Evolutionary conservation across 2,888 invertebrate genomes (phyloP), one percentile per base, ranked within the genome.

Genomic region (Caenorhabditis panamensis): DNA sequence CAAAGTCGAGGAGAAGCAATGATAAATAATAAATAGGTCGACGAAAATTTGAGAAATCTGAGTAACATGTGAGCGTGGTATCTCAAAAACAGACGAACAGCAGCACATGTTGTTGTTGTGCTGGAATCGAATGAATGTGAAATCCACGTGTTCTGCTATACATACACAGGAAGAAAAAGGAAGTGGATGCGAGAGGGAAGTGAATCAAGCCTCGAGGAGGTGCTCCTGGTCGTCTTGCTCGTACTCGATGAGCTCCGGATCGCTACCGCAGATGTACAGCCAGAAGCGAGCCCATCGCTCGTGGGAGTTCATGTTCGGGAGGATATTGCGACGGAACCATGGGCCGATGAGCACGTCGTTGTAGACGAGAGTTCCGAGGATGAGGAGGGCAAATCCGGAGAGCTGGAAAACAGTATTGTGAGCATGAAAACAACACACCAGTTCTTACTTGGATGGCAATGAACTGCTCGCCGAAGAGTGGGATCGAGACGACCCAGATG

Each of bases 401-500:
- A 90, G 91, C 49, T 91, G 73, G 63, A 89, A 85, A 62, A n/a
- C 11, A 2, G 9, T 0, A 49, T 26, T 68, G 16, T 24, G 37
- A 11, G 5, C 0, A 26, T 18, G n/a, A 20, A 13, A 5, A 31
- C 5, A 0, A 20, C 11, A 36, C 9, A 8, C 26, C 31, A 20
- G 37, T 51, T 41, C 54, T 28, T 62, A 91, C 90, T 88, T 92
- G 92, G 16, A 91, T 82, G 1, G 84, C 80, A 62, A 91, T 89
- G 92, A 97, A 95, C 0, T 90, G 87, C 92, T 97, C 96, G 94
- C 95, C 95, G 44, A 93, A 90, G 37, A 96, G 92, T 0, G 93
- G 92, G 54, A 97, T 92, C 0, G 95, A 95, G 66, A 95, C 93
- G 78, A 93, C 92, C 96, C 96, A 98, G 88, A 97, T 95, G n/a